phyloP scores from a whole-genome alignment of 2,113 vertebrate species.

The Larimichthys crocea region DNA sequence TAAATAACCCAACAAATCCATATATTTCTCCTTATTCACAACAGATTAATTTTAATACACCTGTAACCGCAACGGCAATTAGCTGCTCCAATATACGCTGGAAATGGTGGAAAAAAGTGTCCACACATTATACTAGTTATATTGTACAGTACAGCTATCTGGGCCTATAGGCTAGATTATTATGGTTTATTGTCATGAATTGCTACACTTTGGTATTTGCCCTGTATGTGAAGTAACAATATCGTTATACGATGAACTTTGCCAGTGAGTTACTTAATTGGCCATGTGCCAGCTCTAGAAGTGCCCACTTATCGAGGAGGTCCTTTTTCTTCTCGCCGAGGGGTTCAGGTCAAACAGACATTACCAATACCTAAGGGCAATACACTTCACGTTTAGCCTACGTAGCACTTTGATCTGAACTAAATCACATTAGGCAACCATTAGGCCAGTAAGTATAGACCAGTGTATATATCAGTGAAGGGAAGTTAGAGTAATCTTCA shows the following conservation, averaged over 20 bases:
- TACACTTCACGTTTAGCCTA: slow-evolving; percentile 66
- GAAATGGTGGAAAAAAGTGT: background rate
- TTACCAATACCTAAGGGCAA: slow-evolving; percentile 64
- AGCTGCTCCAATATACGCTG: background rate
- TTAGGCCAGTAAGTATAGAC: slow-evolving; percentile 58
- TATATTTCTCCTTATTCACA: background rate
- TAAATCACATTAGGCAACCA: slow-evolving; percentile 71
- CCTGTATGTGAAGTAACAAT: slow-evolving; percentile 33
- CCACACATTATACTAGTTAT: no score
- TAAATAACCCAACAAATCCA: background rate
- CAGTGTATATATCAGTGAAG: slow-evolving; percentile 9
- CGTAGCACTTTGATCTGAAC: slow-evolving; percentile 69
- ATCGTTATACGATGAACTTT: slow-evolving; percentile 46
- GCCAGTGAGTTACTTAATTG: slow-evolving; percentile 41
- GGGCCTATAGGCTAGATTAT: background rate
- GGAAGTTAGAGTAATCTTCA: slow-evolving; percentile 24
- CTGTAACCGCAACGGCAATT: background rate
- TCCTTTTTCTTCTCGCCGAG: slow-evolving; percentile 43
- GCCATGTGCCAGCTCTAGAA: slow-evolving; percentile 47
- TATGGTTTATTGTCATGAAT: slow-evolving; percentile 2
- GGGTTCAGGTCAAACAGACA: slow-evolving; percentile 62
- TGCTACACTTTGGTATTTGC: slow-evolving; percentile 1
- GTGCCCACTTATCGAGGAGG: slow-evolving; percentile 49
- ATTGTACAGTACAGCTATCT: background rate
- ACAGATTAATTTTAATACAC: background rate